Conservation (phyloP, 2,113 vertebrate species). For the Dromiciops gliroides region DNA sequence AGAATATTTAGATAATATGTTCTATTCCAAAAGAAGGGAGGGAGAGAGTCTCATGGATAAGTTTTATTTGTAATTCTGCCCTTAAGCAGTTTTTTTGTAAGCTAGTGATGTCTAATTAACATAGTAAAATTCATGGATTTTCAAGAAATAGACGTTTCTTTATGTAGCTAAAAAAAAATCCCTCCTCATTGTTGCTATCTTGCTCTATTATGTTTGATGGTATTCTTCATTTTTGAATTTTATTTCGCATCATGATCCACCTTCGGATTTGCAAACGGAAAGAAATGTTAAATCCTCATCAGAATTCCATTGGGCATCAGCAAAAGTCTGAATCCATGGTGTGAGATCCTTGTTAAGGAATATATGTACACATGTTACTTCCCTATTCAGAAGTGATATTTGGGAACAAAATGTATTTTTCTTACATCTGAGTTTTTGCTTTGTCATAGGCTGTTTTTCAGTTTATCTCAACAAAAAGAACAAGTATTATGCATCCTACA, state of each 20-base stretch:
- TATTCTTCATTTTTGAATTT: slow-evolving; percentile 19
- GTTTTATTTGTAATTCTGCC: neutral
- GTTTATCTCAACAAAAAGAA: slow-evolving; percentile 49
- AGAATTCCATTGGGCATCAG: neutral
- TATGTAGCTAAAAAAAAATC: neutral
- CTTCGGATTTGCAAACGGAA: slow-evolving; percentile 31
- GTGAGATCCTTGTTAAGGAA: neutral
- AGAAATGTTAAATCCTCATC: slow-evolving; percentile 7
- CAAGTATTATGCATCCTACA: slow-evolving; percentile 19
- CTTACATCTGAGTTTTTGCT: slow-evolving; percentile 38
- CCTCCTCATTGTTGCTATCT: neutral
- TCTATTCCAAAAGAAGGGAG: neutral
- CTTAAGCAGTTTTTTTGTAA: slow-evolving; percentile 16
- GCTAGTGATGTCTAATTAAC: neutral
- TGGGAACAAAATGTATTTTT: slow-evolving; percentile 50
- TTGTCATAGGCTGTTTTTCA: slow-evolving; percentile 53
- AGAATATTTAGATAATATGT: neutral
- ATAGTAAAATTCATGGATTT: neutral
- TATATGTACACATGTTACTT: neutral
- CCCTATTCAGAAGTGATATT: neutral
- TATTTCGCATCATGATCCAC: slow-evolving; percentile 15
- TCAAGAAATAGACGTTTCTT: neutral
- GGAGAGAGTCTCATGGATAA: neutral
- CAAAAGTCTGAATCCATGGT: neutral
- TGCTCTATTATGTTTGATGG: slow-evolving; percentile 14